Base-by-base conservation (phyloP, 2,888 invertebrate species). In the Drosophila helvetica region DNA sequence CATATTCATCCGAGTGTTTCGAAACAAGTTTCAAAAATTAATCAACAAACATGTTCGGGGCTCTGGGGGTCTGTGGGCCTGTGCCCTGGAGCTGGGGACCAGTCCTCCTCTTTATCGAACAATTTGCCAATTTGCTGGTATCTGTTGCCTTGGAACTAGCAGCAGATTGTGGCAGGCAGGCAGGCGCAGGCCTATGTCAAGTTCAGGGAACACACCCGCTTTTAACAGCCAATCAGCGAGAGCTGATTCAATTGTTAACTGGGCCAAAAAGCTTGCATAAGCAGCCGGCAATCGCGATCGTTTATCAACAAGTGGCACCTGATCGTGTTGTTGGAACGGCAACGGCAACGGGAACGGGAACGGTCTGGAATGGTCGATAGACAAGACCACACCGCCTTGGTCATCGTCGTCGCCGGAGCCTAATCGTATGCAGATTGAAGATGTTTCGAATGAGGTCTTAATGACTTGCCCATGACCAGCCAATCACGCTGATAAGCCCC, bases 381-480 rank as follows among this genome's bases (percentile, higher is more conserved):
- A 55, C 42, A 33, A 62, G 57, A 43, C 59, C 22, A 38, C 50
- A 38, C 48, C 47, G 50, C 17, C 2, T 1, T 6, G 33, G 33
- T 33, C 30, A 3, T 2, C 30, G 10, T 10, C 3, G 30, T 30
- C 30, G 10, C 33, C 38, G 38, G 38, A n/a, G 38, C 38, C 42
- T 60, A 75, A 80, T 77, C 51, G 43, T 70, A 81, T 80, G 65
- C 85, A 79, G 68, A 79, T 75, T 57, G 53, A 69, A 74, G 61
- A 82, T 74, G 63, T 53, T 69, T 42, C 45, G 52, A 63, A 75
- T 67, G 63, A 50, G 30, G 66, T 58, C 70, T 69, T 72, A 79
- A 79, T 76, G 68, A 58, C 42, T 47, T 27, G 68, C 19, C 27
- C 19, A 19, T 19, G 42, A 57, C 51, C 47, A 52, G 47, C 62